These are phyloP conservation scores for Typhlomys cinereus DNA, from an alignment of 2,113 vertebrate genomes.

Conservation along the genomic window DNA sequence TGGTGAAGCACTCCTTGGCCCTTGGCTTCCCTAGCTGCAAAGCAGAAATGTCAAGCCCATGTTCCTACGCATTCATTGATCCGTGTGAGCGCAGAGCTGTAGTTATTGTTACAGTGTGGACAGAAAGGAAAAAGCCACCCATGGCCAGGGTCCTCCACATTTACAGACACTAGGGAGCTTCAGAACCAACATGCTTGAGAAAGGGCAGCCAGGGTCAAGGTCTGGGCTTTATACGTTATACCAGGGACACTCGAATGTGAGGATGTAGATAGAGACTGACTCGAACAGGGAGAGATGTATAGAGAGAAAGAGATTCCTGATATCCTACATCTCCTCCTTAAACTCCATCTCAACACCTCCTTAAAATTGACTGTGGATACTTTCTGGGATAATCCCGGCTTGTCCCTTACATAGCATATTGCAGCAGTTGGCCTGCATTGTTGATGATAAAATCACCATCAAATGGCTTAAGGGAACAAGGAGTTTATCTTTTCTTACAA, in stretches of 20 bases:
- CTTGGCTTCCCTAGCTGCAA: neutral
- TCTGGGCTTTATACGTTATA: too few relatives aligned
- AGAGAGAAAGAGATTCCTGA: neutral
- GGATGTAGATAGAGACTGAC: too few relatives aligned
- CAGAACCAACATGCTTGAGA: accelerated
- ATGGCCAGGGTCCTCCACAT: accelerated
- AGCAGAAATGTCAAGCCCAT: too few relatives aligned
- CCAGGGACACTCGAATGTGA: neutral
- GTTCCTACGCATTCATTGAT: neutral
- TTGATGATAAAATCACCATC: too few relatives aligned
- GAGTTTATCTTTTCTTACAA: too few relatives aligned
- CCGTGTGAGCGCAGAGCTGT: neutral
- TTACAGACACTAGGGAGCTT: accelerated
- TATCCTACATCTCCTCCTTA: neutral
- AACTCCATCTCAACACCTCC: neutral
- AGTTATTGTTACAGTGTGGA: too few relatives aligned
- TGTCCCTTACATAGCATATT: too few relatives aligned
- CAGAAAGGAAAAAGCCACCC: neutral
- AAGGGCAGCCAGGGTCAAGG: accelerated
- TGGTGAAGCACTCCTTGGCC: neutral
- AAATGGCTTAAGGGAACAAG: too few relatives aligned
- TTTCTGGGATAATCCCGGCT: neutral
- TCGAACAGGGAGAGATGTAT: neutral
- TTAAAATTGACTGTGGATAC: neutral
- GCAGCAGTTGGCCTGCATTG: too few relatives aligned